A percentile compares a stretch with the other conserved stretches of the same genome.
Conservation (phyloP, 2,888 invertebrate species). For the Helobdella robusta region DNA sequence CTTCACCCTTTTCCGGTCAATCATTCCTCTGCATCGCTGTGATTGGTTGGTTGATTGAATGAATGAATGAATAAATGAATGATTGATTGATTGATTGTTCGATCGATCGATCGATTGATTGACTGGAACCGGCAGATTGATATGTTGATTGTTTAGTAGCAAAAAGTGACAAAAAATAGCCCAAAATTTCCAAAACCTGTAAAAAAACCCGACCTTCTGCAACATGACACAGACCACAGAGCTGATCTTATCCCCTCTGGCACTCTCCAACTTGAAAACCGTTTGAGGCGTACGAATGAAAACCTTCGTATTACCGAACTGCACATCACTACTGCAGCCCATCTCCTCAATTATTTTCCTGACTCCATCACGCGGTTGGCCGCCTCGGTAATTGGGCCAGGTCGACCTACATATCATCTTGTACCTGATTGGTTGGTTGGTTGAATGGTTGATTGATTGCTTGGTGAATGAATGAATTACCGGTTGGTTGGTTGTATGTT, state of each 20-base stretch:
- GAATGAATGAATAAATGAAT: neutral
- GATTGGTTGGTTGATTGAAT: neutral
- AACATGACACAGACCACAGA: constrained; percentile 56
- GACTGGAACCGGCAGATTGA: neutral
- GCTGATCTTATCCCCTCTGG: constrained; percentile 48
- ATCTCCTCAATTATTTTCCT: constrained; percentile 67
- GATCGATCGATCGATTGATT: neutral
- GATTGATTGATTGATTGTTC: neutral
- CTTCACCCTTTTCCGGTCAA: constrained; percentile 69
- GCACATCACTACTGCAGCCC: constrained; percentile 70
- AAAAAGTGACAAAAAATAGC: neutral
- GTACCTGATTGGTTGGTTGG: too few relatives aligned
- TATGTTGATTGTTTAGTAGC: neutral
- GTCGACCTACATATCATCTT: constrained; percentile 91
- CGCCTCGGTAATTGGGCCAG: constrained; percentile 85
- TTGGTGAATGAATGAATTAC: neutral
- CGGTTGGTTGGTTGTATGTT: neutral
- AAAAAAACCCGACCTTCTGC: constrained; percentile 65
- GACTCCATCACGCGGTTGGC: constrained; percentile 66
- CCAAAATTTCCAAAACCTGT: neutral
- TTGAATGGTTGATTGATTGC: too few relatives aligned
- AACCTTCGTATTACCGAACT: constrained; percentile 87
- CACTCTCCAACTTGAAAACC: constrained; percentile 76
- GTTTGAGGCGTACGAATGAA: constrained; percentile 88
- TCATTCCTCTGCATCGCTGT: constrained; percentile 67